These are phyloP conservation scores for Melitaea athalia DNA, from an alignment of 2,888 invertebrate species.

Conservation along the genomic window DNA sequence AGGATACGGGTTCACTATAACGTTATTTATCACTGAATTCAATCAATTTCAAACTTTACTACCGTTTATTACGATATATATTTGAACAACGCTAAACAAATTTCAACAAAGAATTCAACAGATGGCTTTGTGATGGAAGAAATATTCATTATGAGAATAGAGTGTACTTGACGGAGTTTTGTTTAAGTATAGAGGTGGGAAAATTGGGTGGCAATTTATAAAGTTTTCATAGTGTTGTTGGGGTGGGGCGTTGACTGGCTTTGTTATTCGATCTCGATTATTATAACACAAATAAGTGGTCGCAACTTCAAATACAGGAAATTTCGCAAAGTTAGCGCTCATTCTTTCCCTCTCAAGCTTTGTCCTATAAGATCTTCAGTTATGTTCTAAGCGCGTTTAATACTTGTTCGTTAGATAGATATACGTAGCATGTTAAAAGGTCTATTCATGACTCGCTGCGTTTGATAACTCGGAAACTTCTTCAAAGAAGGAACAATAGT, in stretches of 20 bases:
- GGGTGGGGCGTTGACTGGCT: background rate
- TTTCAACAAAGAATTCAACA: constrained; percentile 72
- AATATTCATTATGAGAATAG: constrained; percentile 64
- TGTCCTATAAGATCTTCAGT: too few relatives aligned
- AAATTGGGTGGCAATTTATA: constrained; percentile 16
- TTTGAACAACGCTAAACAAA: constrained; percentile 49
- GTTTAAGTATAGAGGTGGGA: constrained; percentile 16
- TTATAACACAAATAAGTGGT: too few relatives aligned
- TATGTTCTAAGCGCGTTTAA: too few relatives aligned
- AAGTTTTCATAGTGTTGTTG: background rate
- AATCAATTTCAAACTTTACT: constrained; percentile 56
- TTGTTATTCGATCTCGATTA: background rate
- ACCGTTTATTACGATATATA: constrained; percentile 50
- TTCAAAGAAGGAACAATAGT: too few relatives aligned
- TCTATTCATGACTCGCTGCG: too few relatives aligned
- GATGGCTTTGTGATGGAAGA: constrained; percentile 62
- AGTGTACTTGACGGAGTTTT: constrained; percentile 45
- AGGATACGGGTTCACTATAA: constrained; percentile 31
- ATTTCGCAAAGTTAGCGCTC: too few relatives aligned
- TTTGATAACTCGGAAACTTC: too few relatives aligned
- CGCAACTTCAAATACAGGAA: too few relatives aligned
- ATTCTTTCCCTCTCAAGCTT: too few relatives aligned
- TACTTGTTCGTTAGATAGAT: too few relatives aligned
- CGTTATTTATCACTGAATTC: constrained; percentile 51
- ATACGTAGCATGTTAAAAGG: too few relatives aligned